Conservation (phyloP, 2,797 vertebrate species). For the Liasis olivaceus region DNA sequence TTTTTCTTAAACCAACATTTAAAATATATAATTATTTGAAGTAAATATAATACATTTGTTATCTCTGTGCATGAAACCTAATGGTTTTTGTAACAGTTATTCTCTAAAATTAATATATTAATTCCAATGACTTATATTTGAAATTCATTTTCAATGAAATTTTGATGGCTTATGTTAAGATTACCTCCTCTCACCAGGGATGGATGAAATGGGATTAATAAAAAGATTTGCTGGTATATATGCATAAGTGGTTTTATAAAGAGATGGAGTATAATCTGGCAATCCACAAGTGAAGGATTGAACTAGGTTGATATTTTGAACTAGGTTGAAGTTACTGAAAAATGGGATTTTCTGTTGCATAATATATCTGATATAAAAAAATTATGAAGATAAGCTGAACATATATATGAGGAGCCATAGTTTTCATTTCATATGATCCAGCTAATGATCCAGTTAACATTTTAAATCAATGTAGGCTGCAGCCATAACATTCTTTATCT, state of each 20-base stretch:
- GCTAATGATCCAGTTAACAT: neutral
- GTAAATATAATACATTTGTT: neutral
- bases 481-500: too few relatives aligned
- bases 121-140: neutral
- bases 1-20: neutral
- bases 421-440: neutral
- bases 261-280: neutral
- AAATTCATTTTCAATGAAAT: neutral
- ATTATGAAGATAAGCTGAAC: neutral
- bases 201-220: neutral
- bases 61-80: neutral
- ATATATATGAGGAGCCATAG: neutral
- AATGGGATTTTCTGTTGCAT: neutral
- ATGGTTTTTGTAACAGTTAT: neutral
- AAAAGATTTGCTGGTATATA: neutral
- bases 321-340: neutral
- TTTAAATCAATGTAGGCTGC: neutral
- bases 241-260: neutral
- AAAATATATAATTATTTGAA: neutral
- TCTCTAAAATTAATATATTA: neutral
- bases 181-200: too few relatives aligned
- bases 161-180: neutral
- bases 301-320: neutral
- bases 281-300: neutral
- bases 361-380: neutral